Base-by-base conservation (phyloP, 1,140 invertebrate species). In the Dreissena polymorpha region DNA sequence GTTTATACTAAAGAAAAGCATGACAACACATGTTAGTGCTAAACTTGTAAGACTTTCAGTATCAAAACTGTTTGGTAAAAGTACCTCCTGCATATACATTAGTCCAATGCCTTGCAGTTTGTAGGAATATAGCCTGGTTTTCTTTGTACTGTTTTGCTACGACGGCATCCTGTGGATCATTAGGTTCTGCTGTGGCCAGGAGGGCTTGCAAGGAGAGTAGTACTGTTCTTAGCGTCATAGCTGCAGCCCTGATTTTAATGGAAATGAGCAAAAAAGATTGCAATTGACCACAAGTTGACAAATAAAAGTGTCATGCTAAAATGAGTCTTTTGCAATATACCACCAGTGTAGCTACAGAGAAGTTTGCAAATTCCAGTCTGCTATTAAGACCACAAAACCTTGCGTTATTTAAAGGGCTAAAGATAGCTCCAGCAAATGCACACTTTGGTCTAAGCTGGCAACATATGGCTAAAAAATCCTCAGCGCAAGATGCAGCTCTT, bases 111-210 rank as follows among this genome's bases (percentile, higher is more conserved):
- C 95, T 95, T 57, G 98, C 98, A 71, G 98, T 99, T 90, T 96
- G 94, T 83, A 95, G 94, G 93, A 98, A 99, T 91, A 98, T 95
- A 86, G 96, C 95, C 70, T 95, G 94, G 91, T 97, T 95, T 88
- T 98, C 97, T 94, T 98, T 98, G 92, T 96, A 99, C 93, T 99
- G 98, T 92, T 96, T 96, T 57, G 98, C 98, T 18, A 99, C 98
- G n/a, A 99, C 98, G 60, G 93, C 93, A 89, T 94, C 93, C 76
- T 93, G 97, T 21, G 98, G 98, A 94, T 99, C 98, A 94, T 98
- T 97, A 13, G 98, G 98, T 93, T 99, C 98, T 8, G 98, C 97
- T 71, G 97, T 96, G 68, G 97, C 96, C 84, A 99, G 93, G 75
- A 99, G 93, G 0, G 98, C 94, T 95, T 99, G 97, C 71, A 99